phyloP scores from a whole-genome alignment of 2,113 vertebrate species.

The Cisticola juncidis region DNA sequence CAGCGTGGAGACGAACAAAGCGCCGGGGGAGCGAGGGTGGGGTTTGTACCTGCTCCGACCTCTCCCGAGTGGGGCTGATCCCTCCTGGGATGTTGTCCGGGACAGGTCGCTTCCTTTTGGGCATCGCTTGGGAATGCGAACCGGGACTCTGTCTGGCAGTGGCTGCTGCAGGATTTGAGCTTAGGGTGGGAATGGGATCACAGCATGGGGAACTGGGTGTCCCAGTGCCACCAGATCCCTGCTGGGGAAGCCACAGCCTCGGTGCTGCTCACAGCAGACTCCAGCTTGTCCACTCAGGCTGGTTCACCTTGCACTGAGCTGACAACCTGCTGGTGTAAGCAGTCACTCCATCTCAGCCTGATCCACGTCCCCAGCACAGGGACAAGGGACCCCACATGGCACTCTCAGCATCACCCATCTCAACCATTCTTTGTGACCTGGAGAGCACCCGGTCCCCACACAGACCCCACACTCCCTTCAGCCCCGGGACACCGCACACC shows the following conservation, averaged over 20 bases:
- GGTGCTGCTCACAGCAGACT: fast-evolving
- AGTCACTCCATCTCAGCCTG: fast-evolving
- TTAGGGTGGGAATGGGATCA: fast-evolving
- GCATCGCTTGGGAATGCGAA: fast-evolving
- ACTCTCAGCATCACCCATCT: background rate
- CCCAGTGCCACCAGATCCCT: fast-evolving
- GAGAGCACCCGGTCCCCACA: too few relatives aligned
- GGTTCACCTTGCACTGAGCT: background rate
- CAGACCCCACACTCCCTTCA: background rate
- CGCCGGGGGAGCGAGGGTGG: fast-evolving
- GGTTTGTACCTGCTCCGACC: fast-evolving
- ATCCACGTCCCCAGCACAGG: fast-evolving
- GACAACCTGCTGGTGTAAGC: fast-evolving
- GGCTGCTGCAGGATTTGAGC: background rate
- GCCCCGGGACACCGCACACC: fast-evolving
- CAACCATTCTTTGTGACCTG: background rate
- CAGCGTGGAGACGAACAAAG: background rate
- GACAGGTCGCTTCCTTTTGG: fast-evolving
- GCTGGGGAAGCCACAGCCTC: fast-evolving
- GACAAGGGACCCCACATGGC: fast-evolving
- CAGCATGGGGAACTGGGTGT: background rate
- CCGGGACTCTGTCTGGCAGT: fast-evolving
- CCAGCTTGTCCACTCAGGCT: fast-evolving
- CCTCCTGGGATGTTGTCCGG: fast-evolving
- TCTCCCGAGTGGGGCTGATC: fast-evolving